These are phyloP conservation scores for Xanthia icteritia DNA, from an alignment of 2,888 invertebrate genomes.

Conservation along the genomic window DNA sequence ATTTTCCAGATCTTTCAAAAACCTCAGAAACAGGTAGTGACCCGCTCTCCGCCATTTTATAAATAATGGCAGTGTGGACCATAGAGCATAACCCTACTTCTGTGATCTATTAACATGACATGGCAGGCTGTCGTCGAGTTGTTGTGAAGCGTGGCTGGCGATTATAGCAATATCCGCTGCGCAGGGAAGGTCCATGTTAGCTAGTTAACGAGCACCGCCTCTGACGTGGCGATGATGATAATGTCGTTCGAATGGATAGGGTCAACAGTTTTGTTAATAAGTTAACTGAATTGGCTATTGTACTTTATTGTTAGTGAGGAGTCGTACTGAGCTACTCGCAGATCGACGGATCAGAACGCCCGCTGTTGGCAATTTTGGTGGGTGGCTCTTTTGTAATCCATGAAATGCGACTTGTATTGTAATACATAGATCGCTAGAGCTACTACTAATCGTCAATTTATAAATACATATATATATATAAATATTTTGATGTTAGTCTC, in stretches of 20 bases:
- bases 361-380: background rate
- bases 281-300: background rate
- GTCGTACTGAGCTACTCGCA: background rate
- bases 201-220: constrained; percentile 3
- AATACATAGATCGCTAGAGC: background rate
- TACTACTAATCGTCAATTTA: background rate
- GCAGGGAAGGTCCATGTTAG: constrained; percentile 17
- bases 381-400: background rate
- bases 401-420: background rate
- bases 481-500: no score
- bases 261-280: constrained; percentile 11
- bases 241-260: constrained; percentile 25
- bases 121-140: constrained; percentile 16
- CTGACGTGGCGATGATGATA: constrained; percentile 30
- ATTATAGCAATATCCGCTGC: constrained; percentile 28
- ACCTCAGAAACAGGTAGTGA: background rate
- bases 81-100: background rate
- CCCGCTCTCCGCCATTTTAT: background rate
- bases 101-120: constrained; percentile 11
- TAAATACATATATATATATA: no score
- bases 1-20: background rate
- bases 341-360: background rate
- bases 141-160: constrained; percentile 17
- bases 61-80: background rate
- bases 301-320: background rate